Base-by-base conservation (phyloP, 2,888 invertebrate genomes). In the Zelleria hepariella region DNA sequence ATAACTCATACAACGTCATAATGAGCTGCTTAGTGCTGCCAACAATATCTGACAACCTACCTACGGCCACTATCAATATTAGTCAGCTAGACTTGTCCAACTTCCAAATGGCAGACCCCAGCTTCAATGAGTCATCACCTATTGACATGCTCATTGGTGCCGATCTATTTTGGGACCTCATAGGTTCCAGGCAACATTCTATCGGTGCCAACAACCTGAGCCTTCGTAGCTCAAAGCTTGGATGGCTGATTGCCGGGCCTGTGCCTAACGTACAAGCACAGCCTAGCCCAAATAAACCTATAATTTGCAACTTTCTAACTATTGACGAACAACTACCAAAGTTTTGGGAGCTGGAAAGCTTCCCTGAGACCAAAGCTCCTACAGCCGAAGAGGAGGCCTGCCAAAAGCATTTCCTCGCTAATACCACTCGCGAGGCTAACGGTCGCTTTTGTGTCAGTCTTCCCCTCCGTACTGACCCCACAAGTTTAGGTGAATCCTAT, bases 361-460 rank as follows among this genome's bases (percentile, higher is more conserved):
- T 60, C 25, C 59, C 58, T 6, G 25, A 58, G 2, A 24, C 7
- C 15, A 1, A 21, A 15, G 10, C n/a, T 5, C 26, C 15, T 7
- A 57, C 54, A 3, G 21, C 53, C 18, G 42, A 58, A 23, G 57
- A 62, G 18, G 57, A 48, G 18, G 2, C 26, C 2, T 62, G 58
- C 48, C 61, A 62, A 26, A 52, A 59, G n/a, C 58, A 60, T 18
- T 62, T 58, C 20, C 10, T 59, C 1, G 15, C 32, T 0, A 54
- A 58, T 21, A 62, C 58, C 10, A 25, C 48, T 5, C 61, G 62
- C 1, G 20, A 27, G 6, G 15, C 18, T 8, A 25, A 52, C 21
- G 60, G 62, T 3, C 58, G 59, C 2, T 62, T 62, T n/a, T 55
- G 58, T 21, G 62, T 62, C 7, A 42, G 15, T 7, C 55, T 62